These are phyloP conservation scores for Leptura quadrifasciata DNA, from an alignment of 2,888 invertebrate species.

Conservation along the genomic window DNA sequence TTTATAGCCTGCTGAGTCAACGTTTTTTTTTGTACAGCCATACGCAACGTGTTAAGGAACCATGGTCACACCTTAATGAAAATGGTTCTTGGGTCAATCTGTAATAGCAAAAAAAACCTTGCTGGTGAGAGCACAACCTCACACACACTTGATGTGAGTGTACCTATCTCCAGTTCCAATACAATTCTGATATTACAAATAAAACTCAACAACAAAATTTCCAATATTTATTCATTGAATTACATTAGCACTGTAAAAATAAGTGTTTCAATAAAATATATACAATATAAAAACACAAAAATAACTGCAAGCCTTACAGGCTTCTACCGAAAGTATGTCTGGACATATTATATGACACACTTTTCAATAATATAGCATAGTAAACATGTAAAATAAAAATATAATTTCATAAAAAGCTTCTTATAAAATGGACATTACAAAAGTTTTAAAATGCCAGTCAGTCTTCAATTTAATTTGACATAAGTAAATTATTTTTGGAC, in stretches of 20 bases:
- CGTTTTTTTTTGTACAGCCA: too few species aligned
- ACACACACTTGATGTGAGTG: too few species aligned
- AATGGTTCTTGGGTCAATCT: too few species aligned
- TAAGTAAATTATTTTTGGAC: conserved; percentile 39
- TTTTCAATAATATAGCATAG: conserved; percentile 17
- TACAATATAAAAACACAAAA: conserved; percentile 35
- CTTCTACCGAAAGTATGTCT: conserved; percentile 9
- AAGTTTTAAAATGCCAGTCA: conserved; percentile 35
- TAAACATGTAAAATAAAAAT: conserved; percentile 28
- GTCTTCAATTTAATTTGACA: conserved; percentile 32
- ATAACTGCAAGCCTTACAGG: conserved; percentile 29
- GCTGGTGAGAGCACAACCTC: too few species aligned
- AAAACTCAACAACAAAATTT: neutral
- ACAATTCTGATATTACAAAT: neutral
- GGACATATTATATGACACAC: conserved; percentile 8
- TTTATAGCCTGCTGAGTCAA: too few species aligned
- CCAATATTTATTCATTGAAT: conserved; percentile 26
- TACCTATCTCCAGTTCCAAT: neutral
- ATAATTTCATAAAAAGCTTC: conserved; percentile 17
- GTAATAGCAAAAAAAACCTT: too few species aligned
- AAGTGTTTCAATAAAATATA: conserved; percentile 35
- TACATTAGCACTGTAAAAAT: conserved; percentile 27
- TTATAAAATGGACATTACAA: conserved; percentile 32
- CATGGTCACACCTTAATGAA: too few species aligned
- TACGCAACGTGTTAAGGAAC: too few species aligned